Evolutionary conservation across 2,113 vertebrate genomes (phyloP).

Genomic region (Rhea pennata): DNA sequence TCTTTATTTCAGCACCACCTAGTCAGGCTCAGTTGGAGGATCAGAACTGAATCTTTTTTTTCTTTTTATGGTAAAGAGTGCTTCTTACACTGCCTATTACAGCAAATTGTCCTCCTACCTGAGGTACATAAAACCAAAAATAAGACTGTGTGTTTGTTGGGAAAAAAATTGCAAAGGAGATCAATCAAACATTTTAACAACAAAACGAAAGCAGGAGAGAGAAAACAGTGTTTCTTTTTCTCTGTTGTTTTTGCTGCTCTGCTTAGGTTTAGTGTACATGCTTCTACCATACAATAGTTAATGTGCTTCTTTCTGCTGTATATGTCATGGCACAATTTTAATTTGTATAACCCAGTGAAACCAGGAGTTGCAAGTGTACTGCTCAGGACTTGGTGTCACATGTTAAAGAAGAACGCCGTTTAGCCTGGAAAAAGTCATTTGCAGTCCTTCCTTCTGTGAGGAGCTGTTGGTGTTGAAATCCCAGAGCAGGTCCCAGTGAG

Average conservation of each 20-base stretch:
- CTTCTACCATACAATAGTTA: not conserved
- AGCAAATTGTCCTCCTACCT: conserved; percentile 21
- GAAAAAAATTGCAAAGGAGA: not conserved
- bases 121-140: not conserved
- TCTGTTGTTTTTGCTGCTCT: not conserved
- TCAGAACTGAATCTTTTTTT: not conserved
- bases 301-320: not conserved
- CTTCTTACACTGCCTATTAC: not conserved
- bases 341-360: not conserved
- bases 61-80: not conserved
- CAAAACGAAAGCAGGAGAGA: not conserved
- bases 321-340: not conserved
- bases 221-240: not conserved
- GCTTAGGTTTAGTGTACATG: not conserved
- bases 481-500: not conserved
- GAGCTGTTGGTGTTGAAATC: not conserved
- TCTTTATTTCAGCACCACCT: conserved; percentile 64
- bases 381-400: not conserved
- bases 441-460: not conserved
- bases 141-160: not conserved
- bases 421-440: not conserved
- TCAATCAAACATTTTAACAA: not conserved
- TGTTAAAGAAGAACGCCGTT: not conserved
- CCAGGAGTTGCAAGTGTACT: not conserved
- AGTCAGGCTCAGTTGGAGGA: not conserved